Conservation (phyloP, 2,888 invertebrate species). For the Drosophila sordidapex region DNA sequence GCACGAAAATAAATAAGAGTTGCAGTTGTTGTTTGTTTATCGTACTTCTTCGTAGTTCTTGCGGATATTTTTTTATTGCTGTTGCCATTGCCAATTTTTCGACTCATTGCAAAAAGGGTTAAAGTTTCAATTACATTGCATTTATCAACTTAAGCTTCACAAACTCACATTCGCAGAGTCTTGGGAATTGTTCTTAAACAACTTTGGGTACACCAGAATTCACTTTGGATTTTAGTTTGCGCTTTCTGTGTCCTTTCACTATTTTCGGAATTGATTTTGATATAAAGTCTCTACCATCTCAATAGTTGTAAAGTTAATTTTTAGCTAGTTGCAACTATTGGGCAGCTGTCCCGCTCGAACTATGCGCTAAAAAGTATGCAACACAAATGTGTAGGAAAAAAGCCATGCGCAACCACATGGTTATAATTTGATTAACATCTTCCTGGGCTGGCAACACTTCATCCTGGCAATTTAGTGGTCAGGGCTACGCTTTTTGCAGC, state of each 20-base stretch:
- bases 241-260: slow-evolving; percentile 7
- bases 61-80: slow-evolving; percentile 28
- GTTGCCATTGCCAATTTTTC: slow-evolving; percentile 61
- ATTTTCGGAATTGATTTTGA: slow-evolving; percentile 49
- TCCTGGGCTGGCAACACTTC: slow-evolving; percentile 48
- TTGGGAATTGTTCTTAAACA: slow-evolving; percentile 5
- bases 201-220: slow-evolving; percentile 16
- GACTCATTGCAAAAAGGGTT: slow-evolving; percentile 44
- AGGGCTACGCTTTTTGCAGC: slow-evolving; percentile 25
- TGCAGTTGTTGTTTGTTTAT: slow-evolving; percentile 62
- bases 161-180: not conserved
- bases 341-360: slow-evolving; percentile 42
- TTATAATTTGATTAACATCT: slow-evolving; percentile 78
- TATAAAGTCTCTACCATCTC: slow-evolving; percentile 23
- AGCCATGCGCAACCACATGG: slow-evolving; percentile 54
- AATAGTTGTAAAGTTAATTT: slow-evolving; percentile 40
- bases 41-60: slow-evolving; percentile 31
- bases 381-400: slow-evolving; percentile 15
- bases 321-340: slow-evolving; percentile 55
- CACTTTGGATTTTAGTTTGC: slow-evolving; percentile 14
- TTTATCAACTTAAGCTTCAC: slow-evolving; percentile 39
- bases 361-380: slow-evolving; percentile 60
- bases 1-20: slow-evolving; percentile 60
- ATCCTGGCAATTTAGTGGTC: slow-evolving; percentile 72
- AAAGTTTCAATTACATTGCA: slow-evolving; percentile 69